A percentile compares a stretch with the other conserved stretches of the same genome.
These are phyloP conservation scores for Oncopodura yosiiana DNA, from an alignment of 1,140 invertebrate species.

Conservation along the genomic window DNA sequence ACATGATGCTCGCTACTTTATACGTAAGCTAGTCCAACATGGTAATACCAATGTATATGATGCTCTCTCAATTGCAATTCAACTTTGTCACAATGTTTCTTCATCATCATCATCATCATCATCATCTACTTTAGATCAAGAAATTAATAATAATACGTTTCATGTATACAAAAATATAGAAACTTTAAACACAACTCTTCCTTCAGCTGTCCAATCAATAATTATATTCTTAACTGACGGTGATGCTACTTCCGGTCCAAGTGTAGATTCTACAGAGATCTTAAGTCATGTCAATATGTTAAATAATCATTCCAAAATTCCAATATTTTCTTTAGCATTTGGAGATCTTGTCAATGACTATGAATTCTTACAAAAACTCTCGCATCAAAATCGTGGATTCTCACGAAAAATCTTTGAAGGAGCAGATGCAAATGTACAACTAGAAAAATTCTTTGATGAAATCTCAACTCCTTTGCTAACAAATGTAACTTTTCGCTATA, in stretches of 20 bases:
- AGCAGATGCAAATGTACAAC: constrained; percentile 55
- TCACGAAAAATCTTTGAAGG: constrained; percentile 61
- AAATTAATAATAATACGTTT: not conserved
- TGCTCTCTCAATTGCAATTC: constrained; percentile 48
- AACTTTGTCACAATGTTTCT: constrained; percentile 1
- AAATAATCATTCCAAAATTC: constrained; percentile 4
- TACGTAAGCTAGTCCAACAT: not conserved
- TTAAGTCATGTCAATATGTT: not conserved
- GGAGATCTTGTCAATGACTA: constrained; percentile 58
- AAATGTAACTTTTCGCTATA: constrained; percentile 54
- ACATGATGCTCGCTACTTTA: not conserved
- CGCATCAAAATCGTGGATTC: constrained; percentile 54
- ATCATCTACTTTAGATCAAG: not conserved
- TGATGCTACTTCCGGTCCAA: constrained; percentile 53
- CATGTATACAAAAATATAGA: not conserved
- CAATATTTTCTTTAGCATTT: constrained; percentile 58
- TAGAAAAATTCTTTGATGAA: constrained; percentile 59
- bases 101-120: no score
- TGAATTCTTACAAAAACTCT: constrained; percentile 52
- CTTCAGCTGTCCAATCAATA: constrained; percentile 44
- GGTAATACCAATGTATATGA: constrained; percentile 49
- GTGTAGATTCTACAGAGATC: constrained; percentile 45
- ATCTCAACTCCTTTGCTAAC: constrained; percentile 56
- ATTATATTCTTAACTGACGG: constrained; percentile 68
- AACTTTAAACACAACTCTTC: not conserved